Conservation (phyloP, 2,888 invertebrate genomes). For the Orchestes rusci region DNA sequence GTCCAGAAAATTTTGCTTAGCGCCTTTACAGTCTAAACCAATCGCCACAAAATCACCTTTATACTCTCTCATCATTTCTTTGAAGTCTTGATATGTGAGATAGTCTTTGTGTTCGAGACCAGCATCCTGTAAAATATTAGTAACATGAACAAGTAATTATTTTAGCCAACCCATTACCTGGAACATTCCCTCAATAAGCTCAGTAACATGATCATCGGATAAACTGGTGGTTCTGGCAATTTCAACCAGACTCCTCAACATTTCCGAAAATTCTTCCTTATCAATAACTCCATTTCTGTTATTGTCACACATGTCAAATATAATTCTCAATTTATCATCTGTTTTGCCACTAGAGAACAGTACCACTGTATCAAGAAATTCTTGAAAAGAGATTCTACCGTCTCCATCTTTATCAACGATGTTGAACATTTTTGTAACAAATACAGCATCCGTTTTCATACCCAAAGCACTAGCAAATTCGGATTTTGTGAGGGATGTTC, state of each 20-base stretch:
- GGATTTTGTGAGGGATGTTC: slow-evolving; percentile 81
- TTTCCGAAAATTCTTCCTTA: slow-evolving; percentile 86
- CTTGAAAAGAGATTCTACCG: slow-evolving; percentile 90
- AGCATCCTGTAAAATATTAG: slow-evolving; percentile 62
- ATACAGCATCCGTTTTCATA: slow-evolving; percentile 91
- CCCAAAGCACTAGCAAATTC: slow-evolving; percentile 94
- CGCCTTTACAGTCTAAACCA: slow-evolving; percentile 89
- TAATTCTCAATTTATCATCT: slow-evolving; percentile 86
- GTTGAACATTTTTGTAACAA: slow-evolving; percentile 96
- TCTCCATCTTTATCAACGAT: slow-evolving; percentile 93
- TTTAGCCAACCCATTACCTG: slow-evolving; percentile 51
- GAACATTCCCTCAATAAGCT: slow-evolving; percentile 92
- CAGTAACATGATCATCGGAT: slow-evolving; percentile 84
- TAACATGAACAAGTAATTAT: too few species aligned
- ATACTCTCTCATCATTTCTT: slow-evolving; percentile 94
- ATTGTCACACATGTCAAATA: slow-evolving; percentile 97
- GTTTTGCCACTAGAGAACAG: slow-evolving; percentile 87
- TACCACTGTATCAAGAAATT: slow-evolving; percentile 90
- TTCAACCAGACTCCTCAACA: slow-evolving; percentile 87
- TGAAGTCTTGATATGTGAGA: slow-evolving; percentile 85
- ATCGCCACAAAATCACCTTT: slow-evolving; percentile 94
- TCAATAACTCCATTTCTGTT: slow-evolving; percentile 92
- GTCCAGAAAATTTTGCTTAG: slow-evolving; percentile 90
- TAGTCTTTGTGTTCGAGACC: slow-evolving; percentile 86
- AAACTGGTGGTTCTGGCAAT: slow-evolving; percentile 88